Base-by-base conservation (phyloP, 2,888 invertebrate genomes). In the Ptychoptera contaminata region DNA sequence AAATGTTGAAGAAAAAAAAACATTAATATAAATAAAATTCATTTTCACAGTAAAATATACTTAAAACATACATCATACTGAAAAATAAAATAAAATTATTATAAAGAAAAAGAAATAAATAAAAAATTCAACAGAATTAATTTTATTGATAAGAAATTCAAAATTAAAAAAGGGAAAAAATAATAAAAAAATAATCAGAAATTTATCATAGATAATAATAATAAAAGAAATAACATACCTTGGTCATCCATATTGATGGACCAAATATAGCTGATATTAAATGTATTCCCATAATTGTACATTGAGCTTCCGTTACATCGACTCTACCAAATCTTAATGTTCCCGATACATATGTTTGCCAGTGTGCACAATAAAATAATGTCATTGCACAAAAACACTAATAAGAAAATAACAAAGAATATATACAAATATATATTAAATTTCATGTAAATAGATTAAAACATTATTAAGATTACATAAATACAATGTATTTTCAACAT, bases 271-370 rank as follows among this genome's bases (percentile, higher is more conserved):
- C 85, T 30, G 96, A 90, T 48, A 90, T 67, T 46, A 93, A 58
- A 59, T 96, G 90, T 54, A 96, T 84, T 42, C 67, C 65, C 53
- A 97, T 96, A 53, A 97, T 91, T 42, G 83, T 79, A 65, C 90
- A 83, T 68, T 98, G 98, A 7, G 94, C 96, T 70, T 98, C 98
- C 0, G 97, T 98, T 30, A 98, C 98, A 72, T 98, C 98, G 54
- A 98, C 73, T 65, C 77, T 80, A 42, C 92, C 92, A 69, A 93
- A 88, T 55, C 80, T 76, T 54, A 92, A 70, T 23, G 88, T 90
- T 40, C 92, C 97, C 49, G 97, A 94, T 36, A 97, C 96, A 67
- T 98, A 99, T 0, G 97, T 94, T 64, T 97, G 96, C 98, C 98
- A 99, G 67, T 99, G 98, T 15, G 98, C 97, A 67, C 90, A 90